A percentile compares a stretch with the other conserved stretches of the same genome.
Conservation (phyloP, 2,888 invertebrate genomes). For the Callyntrura sp. region DNA sequence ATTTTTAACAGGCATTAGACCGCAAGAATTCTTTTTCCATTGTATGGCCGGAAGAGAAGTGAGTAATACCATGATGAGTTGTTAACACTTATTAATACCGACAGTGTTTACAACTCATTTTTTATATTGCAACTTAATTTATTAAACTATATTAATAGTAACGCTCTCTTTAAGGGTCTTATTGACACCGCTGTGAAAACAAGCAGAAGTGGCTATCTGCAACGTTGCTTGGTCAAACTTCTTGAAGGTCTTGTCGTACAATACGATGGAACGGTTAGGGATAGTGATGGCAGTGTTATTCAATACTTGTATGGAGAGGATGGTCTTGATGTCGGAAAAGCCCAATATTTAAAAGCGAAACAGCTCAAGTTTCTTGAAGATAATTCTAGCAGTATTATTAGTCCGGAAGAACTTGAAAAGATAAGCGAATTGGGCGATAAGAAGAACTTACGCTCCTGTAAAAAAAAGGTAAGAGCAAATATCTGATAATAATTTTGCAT, state of each 20-base stretch:
- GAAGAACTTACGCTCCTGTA: constrained; percentile 31
- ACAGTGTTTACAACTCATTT: not conserved
- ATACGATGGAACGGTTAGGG: constrained; percentile 98
- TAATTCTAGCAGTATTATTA: constrained; percentile 90
- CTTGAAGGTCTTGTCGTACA: constrained; percentile 97
- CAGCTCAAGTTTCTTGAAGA: constrained; percentile 93
- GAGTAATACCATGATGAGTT: too few relatives aligned
- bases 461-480: constrained; percentile 50
- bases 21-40: constrained; percentile 99
- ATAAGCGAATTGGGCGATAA: constrained; percentile 87
- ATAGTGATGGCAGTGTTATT: constrained; percentile 94
- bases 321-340: constrained; percentile 95
- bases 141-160: not conserved
- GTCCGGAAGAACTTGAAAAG: constrained; percentile 87
- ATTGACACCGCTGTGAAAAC: constrained; percentile 99
- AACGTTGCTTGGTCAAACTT: constrained; percentile 98
- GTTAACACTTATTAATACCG: too few relatives aligned
- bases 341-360: constrained; percentile 92
- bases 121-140: not conserved
- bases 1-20: constrained; percentile 99
- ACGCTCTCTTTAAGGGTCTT: constrained; percentile 90
- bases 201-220: constrained; percentile 98
- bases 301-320: constrained; percentile 97
- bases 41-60: constrained; percentile 99
- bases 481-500: too few relatives aligned